Evolutionary conservation across 2,797 vertebrate genomes (phyloP), one percentile per base, ranked within the genome.

Genomic region (Myotis myotis): DNA sequence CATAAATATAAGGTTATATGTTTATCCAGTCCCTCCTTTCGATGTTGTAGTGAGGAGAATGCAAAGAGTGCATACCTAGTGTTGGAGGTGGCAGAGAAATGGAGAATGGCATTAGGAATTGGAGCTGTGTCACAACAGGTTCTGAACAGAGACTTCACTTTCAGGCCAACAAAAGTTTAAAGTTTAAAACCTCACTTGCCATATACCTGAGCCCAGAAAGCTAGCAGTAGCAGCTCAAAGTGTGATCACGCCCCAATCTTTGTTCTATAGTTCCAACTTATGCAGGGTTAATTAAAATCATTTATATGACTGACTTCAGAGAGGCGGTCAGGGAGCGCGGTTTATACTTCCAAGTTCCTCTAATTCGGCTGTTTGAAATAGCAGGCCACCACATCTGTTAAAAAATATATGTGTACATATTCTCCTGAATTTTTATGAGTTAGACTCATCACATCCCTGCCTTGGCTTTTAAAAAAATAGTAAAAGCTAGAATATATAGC

Each of bases 361-460:
- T 49, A 53, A 87, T 93, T 89, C 80, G 70, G 68, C 92, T 82
- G 76, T 96, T 96, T 95, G 93, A 96, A 96, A 96, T 78, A 92
- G 71, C 89, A 89, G 96, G 93, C 96, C 55, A 91, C 93, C 96
- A 96, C 96, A 97, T 96, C 93, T 96, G 96, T 96, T 96, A 87
- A 95, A 82, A 94, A 87, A 64, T 33, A 16, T 47, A 94, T 66
- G 75, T 44, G 93, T 60, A 60, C 38, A 79, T 79, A 66, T 88
- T 94, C 91, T 92, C 90, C 89, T 96, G 97, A 96, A 97, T 97
- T 97, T 96, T 97, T 97, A 96, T 96, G 94, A 96, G 95, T 75
- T 96, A 88, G 96, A 96, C 97, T 97, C 97, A 96, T 97, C 97
- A 92, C 92, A 71, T 97, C 94, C 96, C 91, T 96, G 92, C 92